Evolutionary conservation across 2,888 invertebrate species (phyloP).

Genomic region (Rhingia campestris): DNA sequence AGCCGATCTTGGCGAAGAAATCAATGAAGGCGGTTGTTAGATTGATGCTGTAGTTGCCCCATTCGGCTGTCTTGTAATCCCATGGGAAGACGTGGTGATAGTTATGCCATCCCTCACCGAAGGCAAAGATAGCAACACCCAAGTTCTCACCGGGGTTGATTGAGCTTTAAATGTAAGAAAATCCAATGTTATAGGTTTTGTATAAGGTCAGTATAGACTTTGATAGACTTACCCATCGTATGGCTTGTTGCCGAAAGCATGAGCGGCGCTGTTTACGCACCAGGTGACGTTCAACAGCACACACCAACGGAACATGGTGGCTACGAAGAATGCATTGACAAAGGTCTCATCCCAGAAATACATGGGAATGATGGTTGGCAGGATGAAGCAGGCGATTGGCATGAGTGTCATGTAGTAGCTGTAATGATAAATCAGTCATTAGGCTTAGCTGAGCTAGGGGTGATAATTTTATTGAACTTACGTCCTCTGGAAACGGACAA

Average conservation of each 20-base stretch:
- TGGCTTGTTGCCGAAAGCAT: conserved; percentile 90
- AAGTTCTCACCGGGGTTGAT: conserved; percentile 88
- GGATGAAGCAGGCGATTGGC: conserved; percentile 89
- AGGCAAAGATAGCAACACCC: conserved; percentile 85
- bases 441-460: neutral
- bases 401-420: conserved; percentile 90
- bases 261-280: conserved; percentile 95
- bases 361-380: conserved; percentile 90
- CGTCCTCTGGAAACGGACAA: conserved; percentile 92
- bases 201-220: neutral
- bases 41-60: conserved; percentile 88
- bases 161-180: conserved; percentile 79
- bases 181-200: neutral
- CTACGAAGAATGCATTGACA: conserved; percentile 87
- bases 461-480: conserved; percentile 83
- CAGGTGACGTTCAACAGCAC: conserved; percentile 93
- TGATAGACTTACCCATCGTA: conserved; percentile 86
- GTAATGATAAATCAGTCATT: conserved; percentile 68
- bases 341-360: conserved; percentile 90
- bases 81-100: conserved; percentile 93
- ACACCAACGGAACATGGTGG: conserved; percentile 89
- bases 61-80: conserved; percentile 93
- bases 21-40: conserved; percentile 91
- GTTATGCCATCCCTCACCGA: conserved; percentile 92
- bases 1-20: conserved; percentile 91